These are phyloP conservation scores for Tupaia tana DNA, from an alignment of 2,113 vertebrate genomes.

Conservation along the genomic window DNA sequence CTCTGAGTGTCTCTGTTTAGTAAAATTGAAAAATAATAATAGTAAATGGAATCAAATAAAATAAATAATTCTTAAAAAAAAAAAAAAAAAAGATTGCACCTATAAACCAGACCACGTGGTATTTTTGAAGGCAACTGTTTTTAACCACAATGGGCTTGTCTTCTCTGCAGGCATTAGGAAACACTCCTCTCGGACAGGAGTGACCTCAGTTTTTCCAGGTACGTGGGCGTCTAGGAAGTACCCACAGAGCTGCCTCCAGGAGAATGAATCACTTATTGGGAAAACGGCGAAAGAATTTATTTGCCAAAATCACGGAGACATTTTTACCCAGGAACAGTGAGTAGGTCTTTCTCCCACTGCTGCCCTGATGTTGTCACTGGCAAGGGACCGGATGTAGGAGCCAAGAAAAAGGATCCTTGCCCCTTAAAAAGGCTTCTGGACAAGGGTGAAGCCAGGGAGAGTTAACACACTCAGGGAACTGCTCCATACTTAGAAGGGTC, in stretches of 20 bases:
- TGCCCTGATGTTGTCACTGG: constrained; percentile 43
- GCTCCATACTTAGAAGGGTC: background rate
- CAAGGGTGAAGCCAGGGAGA: too few relatives aligned
- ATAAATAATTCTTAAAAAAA: too few relatives aligned
- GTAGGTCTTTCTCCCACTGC: background rate
- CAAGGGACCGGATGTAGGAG: background rate
- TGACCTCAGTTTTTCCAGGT: background rate
- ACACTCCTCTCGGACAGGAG: background rate
- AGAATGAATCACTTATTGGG: constrained; percentile 43
- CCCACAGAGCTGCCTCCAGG: background rate
- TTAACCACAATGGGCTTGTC: background rate
- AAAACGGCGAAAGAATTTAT: background rate
- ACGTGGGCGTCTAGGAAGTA: constrained; percentile 57
- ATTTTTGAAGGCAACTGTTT: background rate
- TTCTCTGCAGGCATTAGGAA: background rate
- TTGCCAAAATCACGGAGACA: background rate
- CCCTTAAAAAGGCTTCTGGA: background rate
- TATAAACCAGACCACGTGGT: background rate
- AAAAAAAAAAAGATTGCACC: too few relatives aligned
- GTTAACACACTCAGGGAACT: background rate
- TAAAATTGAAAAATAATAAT: too few relatives aligned
- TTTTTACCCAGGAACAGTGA: background rate
- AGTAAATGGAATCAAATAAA: too few relatives aligned
- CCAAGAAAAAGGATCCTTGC: background rate
- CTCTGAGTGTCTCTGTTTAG: too few relatives aligned